Evolutionary conservation across 30 jellyfish, hydroid and myxozoan species (phyloP).

Genomic region (Calvadosia cruxmelitensis): DNA sequence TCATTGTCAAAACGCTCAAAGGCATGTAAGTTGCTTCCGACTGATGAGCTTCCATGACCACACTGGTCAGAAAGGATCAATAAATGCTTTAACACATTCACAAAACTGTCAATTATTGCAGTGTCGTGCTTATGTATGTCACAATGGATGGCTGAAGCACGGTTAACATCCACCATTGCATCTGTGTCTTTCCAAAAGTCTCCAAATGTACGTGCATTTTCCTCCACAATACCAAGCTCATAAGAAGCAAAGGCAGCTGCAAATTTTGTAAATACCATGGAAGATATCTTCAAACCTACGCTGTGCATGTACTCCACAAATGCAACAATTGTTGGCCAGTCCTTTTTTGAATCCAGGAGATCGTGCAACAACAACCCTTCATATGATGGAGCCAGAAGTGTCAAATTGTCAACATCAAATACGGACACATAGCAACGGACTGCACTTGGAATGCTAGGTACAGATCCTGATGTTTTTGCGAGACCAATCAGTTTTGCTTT

Average conservation of each 20-base stretch:
- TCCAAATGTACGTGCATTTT: neutral
- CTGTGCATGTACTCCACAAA: conserved; percentile 28
- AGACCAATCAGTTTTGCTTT: conserved; percentile 55
- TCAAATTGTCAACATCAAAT: conserved; percentile 45
- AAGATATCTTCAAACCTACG: conserved; percentile 26
- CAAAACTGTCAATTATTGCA: conserved; percentile 20
- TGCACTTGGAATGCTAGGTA: conserved; percentile 34
- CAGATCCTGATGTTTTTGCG: conserved; percentile 28
- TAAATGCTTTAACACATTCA: conserved; percentile 12
- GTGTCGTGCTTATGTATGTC: conserved; percentile 21
- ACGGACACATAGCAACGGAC: conserved; percentile 51
- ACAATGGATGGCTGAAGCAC: conserved; percentile 10
- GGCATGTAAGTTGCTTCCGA: conserved; percentile 19
- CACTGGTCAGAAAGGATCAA: conserved; percentile 11
- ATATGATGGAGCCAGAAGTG: conserved; percentile 66
- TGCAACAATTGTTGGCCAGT: conserved; percentile 56
- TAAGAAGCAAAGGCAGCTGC: conserved; percentile 12
- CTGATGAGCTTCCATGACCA: conserved; percentile 10
- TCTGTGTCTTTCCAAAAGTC: too few relatives aligned
- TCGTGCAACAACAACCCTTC: conserved; percentile 27
- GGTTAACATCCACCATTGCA: conserved; percentile 14
- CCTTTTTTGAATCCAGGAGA: conserved; percentile 42
- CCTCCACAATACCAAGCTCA: neutral
- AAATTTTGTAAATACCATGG: conserved; percentile 30
- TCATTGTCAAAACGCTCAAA: conserved; percentile 22